These are phyloP conservation scores for Elysia chlorotica DNA, from an alignment of 1,140 invertebrate genomes.

Conservation along the genomic window DNA sequence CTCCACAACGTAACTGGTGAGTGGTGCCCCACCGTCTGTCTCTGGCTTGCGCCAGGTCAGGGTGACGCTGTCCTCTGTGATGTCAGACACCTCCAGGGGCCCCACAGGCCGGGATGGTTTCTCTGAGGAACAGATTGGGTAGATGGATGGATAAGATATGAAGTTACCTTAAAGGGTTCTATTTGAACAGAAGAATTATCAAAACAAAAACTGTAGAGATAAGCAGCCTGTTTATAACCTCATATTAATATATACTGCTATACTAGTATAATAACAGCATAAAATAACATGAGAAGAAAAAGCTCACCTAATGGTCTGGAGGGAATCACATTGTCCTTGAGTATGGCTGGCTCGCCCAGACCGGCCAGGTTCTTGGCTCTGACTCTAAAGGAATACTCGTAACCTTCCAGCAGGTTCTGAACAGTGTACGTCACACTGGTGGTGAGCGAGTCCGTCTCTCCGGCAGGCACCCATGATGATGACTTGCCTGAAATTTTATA, in stretches of 20 bases:
- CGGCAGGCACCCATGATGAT: constrained; percentile 86
- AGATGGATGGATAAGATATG: too few species aligned
- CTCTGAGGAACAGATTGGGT: constrained; percentile 70
- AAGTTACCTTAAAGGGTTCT: too few species aligned
- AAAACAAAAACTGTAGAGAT: too few species aligned
- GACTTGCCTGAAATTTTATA: too few species aligned
- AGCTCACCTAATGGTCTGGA: constrained; percentile 43
- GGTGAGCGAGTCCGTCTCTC: constrained; percentile 38
- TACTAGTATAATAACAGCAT: neutral
- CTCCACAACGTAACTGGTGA: constrained; percentile 92
- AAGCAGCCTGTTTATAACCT: neutral
- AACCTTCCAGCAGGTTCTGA: constrained; percentile 86
- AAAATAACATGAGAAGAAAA: neutral
- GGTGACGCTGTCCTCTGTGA: constrained; percentile 90
- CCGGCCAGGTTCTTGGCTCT: constrained; percentile 94
- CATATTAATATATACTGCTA: neutral
- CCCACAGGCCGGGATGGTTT: constrained; percentile 51
- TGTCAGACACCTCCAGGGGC: constrained; percentile 91
- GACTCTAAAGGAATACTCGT: constrained; percentile 96
- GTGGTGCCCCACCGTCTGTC: constrained; percentile 93
- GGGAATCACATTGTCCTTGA: constrained; percentile 76
- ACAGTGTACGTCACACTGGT: constrained; percentile 75
- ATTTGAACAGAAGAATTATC: too few species aligned
- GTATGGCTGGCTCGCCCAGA: constrained; percentile 87
- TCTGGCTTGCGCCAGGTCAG: constrained; percentile 90